Evolutionary conservation across 1,140 invertebrate species (phyloP), one percentile per base, ranked within the genome.

Genomic region (Augochlora pura): DNA sequence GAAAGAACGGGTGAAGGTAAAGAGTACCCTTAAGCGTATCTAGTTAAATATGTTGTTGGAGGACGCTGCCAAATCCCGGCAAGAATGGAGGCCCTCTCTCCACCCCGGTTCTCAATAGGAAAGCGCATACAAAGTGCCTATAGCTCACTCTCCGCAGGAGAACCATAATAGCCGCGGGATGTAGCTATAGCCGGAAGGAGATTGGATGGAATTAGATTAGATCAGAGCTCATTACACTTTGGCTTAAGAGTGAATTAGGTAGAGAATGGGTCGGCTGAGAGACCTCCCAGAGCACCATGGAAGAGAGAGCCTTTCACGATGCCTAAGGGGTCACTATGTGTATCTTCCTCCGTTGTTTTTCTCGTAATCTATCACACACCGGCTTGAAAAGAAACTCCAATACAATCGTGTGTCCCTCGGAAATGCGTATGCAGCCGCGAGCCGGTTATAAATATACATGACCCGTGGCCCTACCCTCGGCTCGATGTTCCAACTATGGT

Each of bases 131-230:
- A 77, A 69, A 72, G 74, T 75, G 65, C 46, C 81, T 85, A 78
- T 75, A 78, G 72, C 42, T 77, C 25, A 38, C 42, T 68, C 42
- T 64, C 62, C 64, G 68, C 62, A 46, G 66, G 54, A 32, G 79
- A 75, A 82, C 23, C 71, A 52, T 82, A 78, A 85, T 82, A 82
- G 83, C 67, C 63, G 62, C 59, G 71, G 74, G 83, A 54, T 75
- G 52, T 85, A 71, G 38, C 49, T 59, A 75, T 77, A 76, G 68
- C 60, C 38, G 21, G 52, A 57, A 69, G 71, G 66, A 83, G 84
- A 85, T 86, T 85, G 84, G 75, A 82, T 71, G 71, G 70, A 80
- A 85, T 82, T 86, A 86, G 84, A 86, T 86, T 86, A 86, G 84
- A 86, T 86, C 84, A 82, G 84, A 85, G 80, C 84, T 86, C 83